phyloP scores from a whole-genome alignment of 2,888 invertebrate genomes.

The Blastobasis adustella region DNA sequence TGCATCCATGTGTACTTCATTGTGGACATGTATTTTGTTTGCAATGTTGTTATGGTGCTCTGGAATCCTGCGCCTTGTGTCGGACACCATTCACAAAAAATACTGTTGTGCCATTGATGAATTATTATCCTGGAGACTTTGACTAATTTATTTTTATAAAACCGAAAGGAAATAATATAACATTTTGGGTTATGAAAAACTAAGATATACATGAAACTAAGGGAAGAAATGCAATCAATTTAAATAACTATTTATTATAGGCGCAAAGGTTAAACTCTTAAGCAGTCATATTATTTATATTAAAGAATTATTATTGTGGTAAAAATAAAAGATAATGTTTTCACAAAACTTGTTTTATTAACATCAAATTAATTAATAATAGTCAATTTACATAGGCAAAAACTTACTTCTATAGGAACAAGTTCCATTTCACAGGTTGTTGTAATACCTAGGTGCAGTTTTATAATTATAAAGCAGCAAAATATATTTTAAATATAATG shows the following conservation, averaged over 20 bases:
- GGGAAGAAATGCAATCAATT: background rate
- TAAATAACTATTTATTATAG: background rate
- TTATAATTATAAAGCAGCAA: too few species aligned
- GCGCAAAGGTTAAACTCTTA: background rate
- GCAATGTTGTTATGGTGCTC: conserved; percentile 55
- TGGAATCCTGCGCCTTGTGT: conserved; percentile 61
- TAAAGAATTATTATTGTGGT: background rate
- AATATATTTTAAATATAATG: too few species aligned
- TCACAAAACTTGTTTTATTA: conserved; percentile 3
- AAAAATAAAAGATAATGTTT: background rate
- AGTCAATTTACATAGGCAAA: background rate
- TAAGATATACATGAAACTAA: background rate
- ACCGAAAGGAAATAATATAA: background rate
- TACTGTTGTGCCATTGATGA: conserved; percentile 63
- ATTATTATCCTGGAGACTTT: conserved; percentile 43
- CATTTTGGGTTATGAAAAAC: background rate
- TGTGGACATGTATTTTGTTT: conserved; percentile 68
- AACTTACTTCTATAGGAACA: too few species aligned
- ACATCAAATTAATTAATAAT: conserved; percentile 3
- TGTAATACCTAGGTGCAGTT: too few species aligned
- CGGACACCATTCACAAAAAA: conserved; percentile 58
- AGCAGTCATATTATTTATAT: background rate
- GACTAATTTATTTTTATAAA: background rate
- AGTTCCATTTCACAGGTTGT: too few species aligned
- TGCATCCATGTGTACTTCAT: conserved; percentile 59